Evolutionary conservation across 2,797 vertebrate species (phyloP).

Genomic region (Linurgus olivaceus): DNA sequence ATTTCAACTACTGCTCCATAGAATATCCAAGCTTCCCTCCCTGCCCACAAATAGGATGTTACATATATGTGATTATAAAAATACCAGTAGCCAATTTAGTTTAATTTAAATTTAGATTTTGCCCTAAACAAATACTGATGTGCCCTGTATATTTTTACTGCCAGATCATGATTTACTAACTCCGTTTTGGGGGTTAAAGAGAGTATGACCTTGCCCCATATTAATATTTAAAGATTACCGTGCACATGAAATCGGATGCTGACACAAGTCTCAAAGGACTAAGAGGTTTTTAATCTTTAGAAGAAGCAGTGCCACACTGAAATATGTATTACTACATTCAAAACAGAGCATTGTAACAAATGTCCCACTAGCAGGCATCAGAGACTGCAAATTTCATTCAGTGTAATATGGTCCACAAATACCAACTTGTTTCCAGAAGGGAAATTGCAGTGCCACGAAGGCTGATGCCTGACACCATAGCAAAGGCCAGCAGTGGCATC

Average conservation of each 20-base stretch:
- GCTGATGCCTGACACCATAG: conserved; percentile 34
- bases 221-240: conserved; percentile 69
- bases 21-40: not conserved
- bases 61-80: not conserved
- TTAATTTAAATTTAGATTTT: conserved; percentile 68
- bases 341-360: conserved; percentile 55
- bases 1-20: not conserved
- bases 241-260: conserved; percentile 70
- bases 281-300: conserved; percentile 67
- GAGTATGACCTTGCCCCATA: conserved; percentile 48
- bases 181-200: conserved; percentile 55
- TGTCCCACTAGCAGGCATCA: conserved; percentile 63
- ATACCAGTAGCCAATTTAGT: conserved; percentile 17
- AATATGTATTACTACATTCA: conserved; percentile 60
- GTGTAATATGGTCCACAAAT: conserved; percentile 22
- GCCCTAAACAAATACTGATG: conserved; percentile 61
- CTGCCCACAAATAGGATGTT: not conserved
- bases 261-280: conserved; percentile 71
- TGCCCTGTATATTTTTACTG: conserved; percentile 47
- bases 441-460: conserved; percentile 35
- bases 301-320: conserved; percentile 55
- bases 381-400: conserved; percentile 61
- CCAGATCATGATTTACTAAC: conserved; percentile 65
- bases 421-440: conserved; percentile 35
- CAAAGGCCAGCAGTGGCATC: conserved; percentile 57